Conservation (phyloP, 1,140 invertebrate genomes). For the Temnothorax nylanderi region DNA sequence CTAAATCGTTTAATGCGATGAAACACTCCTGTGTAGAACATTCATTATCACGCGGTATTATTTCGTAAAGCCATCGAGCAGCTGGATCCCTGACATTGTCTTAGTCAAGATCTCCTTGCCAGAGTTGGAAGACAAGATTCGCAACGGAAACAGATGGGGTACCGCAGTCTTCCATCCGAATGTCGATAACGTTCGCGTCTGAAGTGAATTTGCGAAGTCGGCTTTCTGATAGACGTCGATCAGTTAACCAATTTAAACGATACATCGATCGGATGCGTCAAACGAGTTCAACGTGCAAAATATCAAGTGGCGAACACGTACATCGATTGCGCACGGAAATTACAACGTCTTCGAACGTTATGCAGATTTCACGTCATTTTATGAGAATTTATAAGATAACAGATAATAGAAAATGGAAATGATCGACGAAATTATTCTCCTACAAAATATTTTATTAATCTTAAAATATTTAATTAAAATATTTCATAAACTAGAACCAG, state of each 20-base stretch:
- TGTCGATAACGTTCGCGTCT: conserved; percentile 5
- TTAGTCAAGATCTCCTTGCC: conserved; percentile 5
- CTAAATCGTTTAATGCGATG: not conserved
- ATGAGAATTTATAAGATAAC: not conserved
- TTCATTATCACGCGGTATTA: conserved; percentile 12
- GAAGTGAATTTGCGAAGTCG: conserved; percentile 8
- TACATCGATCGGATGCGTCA: conserved; percentile 38
- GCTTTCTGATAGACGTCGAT: conserved; percentile 61
- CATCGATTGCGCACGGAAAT: not conserved
- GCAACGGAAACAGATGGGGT: conserved; percentile 19
- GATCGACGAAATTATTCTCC: not conserved
- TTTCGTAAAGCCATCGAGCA: conserved; percentile 8
- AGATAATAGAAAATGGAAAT: not conserved
- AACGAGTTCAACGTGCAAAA: not conserved
- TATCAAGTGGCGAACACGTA: not conserved
- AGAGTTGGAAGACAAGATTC: not conserved
- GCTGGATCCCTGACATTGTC: conserved; percentile 15
- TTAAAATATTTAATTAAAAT: not conserved
- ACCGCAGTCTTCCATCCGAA: conserved; percentile 40
- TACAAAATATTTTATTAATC: not conserved
- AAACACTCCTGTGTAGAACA: not conserved
- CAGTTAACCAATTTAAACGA: conserved; percentile 59
- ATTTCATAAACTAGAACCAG: not conserved
- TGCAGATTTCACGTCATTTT: not conserved
- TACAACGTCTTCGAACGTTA: not conserved